Evolutionary conservation across 2,888 invertebrate species (phyloP), one percentile per base, ranked within the genome.

Genomic region (Zaprionus lineosus): DNA sequence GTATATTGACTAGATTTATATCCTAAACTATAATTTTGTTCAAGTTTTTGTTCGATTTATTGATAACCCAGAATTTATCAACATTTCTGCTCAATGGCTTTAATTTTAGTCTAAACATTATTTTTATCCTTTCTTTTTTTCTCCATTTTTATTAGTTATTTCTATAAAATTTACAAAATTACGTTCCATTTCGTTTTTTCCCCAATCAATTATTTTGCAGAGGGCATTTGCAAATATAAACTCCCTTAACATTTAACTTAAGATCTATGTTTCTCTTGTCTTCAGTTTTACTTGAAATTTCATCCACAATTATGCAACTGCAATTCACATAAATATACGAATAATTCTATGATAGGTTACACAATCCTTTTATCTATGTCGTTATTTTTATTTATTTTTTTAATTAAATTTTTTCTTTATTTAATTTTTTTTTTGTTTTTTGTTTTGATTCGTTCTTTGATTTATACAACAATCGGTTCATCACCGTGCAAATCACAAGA

Each of bases 401-500:
- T 14, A 26, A 12, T 33, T 37, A 50, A 5, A 28, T 50, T 26
- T 51, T 26, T 14, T 31, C 44, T 74, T 55, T 87, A 84, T 74
- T 51, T 24, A 7, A 8, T n/a, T 56, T 50, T 55, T 39, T 40
- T 37, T 21, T 34, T 39, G 28, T 50, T 53, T 78, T 69, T 74
- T 66, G 72, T 65, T 73, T 69, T 74, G 68, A 73, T 65, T 73
- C 76, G n/a, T 44, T 43, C 40, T 44, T 59, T 24, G 26, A 47
- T 72, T 76, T 89, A 89, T 83, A 89, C 84, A 87, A 89, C 72
- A 76, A 90, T 84, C 67, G 88, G 87, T 83, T 89, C 89, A 69
- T 90, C 90, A 47, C 89, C 90, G 81, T 90, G 89, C 66, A 91
- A 77, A 88, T 91, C 91, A 90, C 93, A 93, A 71, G 91, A 90